phyloP scores from a whole-genome alignment of 2,113 vertebrate genomes.

The Sminthopsis crassicaudata region DNA sequence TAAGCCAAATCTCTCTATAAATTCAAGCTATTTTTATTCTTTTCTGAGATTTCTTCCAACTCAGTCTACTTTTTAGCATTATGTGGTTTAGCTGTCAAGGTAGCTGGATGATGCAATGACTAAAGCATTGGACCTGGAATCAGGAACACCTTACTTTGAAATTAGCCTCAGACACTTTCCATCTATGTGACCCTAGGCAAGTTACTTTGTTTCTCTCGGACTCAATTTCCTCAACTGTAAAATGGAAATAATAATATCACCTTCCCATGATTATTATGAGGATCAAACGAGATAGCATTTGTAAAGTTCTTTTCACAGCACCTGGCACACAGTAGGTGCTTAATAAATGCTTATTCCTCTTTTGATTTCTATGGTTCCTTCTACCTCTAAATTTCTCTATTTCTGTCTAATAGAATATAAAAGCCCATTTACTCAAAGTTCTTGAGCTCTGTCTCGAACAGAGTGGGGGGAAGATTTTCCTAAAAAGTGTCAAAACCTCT shows the following conservation, averaged over 20 bases:
- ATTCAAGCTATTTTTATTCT: neutral
- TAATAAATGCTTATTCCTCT: neutral
- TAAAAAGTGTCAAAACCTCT: neutral
- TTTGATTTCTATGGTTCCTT: neutral
- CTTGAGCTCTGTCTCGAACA: neutral
- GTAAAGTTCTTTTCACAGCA: neutral
- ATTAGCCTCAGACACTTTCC: neutral
- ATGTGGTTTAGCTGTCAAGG: neutral
- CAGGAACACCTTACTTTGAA: neutral
- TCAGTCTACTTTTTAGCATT: neutral
- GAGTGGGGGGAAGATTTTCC: neutral
- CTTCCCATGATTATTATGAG: neutral
- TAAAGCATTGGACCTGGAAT: neutral
- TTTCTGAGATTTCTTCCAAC: neutral
- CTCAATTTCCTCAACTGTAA: neutral
- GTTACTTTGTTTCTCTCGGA: neutral
- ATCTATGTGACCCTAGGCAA: neutral
- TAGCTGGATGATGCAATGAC: neutral
- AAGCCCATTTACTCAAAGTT: neutral
- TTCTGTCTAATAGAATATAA: neutral
- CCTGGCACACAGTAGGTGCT: neutral
- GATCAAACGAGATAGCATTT: neutral
- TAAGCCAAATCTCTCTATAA: neutral
- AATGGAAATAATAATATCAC: neutral
- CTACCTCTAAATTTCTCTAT: neutral